Evolutionary conservation across 2,888 invertebrate species (phyloP), one percentile per base, ranked within the genome.

Genomic region (Petrolisthes cinctipes): DNA sequence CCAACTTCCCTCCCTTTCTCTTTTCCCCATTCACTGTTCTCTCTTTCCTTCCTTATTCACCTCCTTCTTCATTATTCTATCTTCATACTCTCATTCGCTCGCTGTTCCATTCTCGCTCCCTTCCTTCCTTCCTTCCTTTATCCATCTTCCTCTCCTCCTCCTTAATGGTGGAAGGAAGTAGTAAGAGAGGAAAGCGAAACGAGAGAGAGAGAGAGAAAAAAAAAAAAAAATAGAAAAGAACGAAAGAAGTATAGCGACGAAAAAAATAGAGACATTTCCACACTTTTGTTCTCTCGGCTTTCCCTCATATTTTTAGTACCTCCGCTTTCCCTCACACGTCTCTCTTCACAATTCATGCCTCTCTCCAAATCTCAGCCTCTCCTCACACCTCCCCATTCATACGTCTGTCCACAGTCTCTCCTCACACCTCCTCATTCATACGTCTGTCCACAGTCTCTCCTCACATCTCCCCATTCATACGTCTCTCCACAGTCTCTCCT

Each of bases 391-490:
- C 51, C n/a, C 79, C 7, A 7, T 53, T 23, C 23, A 7, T 11
- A 7, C 37, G n/a, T 23, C 79, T 14, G 61, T 9, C 61, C 61
- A 9, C 6, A 14, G 14, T 9, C 14, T 61, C 61, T 61, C 61
- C 61, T 78, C 79, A 37, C 79, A 9, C 54, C 37, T 51, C n/a
- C 79, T 53, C 79, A 37, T 51, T 78, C 79, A 37, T 51, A 37
- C 54, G 5, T 51, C 23, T 23, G 6, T 23, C 23, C 79, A 37
- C 79, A 37, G 37, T 78, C 54, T 51, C 54, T 78, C 54, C 37
- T 51, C 37, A 11, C 37, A 11, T 78, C 79, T 51, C 79, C n/a
- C 54, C 51, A 11, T 78, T 11, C 9, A 3, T 53, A 5, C 53
- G 53, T 54, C 56, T 79, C 79, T 79, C 53, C 51, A 6, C 5